Evolutionary conservation across 37 sponge, comb jelly and placozoan genomes (phyloP).

Genomic region (Crambe crambe): DNA sequence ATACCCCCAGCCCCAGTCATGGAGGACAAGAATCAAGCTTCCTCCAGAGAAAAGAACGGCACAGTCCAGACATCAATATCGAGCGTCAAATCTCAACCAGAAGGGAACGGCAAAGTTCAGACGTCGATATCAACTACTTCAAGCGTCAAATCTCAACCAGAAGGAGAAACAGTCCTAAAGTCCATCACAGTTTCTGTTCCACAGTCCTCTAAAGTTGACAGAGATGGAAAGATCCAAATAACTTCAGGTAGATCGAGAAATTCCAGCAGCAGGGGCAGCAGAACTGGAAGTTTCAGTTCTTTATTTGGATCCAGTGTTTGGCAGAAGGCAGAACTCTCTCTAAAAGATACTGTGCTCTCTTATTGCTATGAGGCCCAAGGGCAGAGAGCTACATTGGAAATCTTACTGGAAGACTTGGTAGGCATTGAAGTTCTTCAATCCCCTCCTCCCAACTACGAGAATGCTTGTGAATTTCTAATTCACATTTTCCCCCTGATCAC

Average conservation of each 20-base stretch:
- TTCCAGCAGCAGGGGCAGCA: background rate
- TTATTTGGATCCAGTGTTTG: background rate
- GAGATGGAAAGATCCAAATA: background rate
- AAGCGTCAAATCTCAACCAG: background rate
- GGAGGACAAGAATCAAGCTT: no score
- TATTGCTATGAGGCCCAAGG: constrained; percentile 17
- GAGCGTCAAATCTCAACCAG: background rate
- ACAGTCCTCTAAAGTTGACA: background rate
- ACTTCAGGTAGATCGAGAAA: constrained; percentile 2
- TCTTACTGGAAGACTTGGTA: constrained; percentile 61
- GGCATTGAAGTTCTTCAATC: constrained; percentile 33
- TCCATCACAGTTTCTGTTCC: background rate
- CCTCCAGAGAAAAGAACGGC: no score
- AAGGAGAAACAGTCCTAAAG: background rate
- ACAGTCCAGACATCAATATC: background rate
- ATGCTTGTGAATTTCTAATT: constrained; percentile 34
- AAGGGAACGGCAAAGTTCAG: no score
- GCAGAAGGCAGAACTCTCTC: background rate
- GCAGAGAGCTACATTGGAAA: background rate
- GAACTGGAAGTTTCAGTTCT: background rate
- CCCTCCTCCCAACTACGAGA: constrained; percentile 19
- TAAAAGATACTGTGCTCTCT: constrained; percentile 7
- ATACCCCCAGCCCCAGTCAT: background rate
- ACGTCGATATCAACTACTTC: background rate
- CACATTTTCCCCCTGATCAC: constrained; percentile 34